Base-by-base conservation (phyloP, 2,888 invertebrate genomes). In the Leptarthrus brevirostris region DNA sequence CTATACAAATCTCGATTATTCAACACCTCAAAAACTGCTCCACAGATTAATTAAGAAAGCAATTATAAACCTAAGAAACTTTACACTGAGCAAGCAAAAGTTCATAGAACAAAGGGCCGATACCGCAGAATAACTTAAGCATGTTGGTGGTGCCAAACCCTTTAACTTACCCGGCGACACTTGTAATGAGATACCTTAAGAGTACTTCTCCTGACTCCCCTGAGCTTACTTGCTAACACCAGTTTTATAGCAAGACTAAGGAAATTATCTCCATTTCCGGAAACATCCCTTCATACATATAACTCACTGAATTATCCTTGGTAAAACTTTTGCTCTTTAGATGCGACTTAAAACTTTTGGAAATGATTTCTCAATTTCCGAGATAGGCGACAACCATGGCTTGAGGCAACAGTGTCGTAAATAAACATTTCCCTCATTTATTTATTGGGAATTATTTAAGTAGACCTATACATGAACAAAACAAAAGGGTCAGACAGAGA, bases 121-220 rank as follows among this genome's bases (percentile, higher is more conserved):
- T 40, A 71, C 71, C 71, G 71, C 71, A 71, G 71, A 54, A 71
- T 71, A 54, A 71, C 54, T 71, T 71, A 54, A 54, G 71, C 34
- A 69, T 44, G 69, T 52, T 69, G 69, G 52, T 52, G 52, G 52
- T 34, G 52, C 69, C 52, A 30, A 69, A 69, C 49, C 52, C 69
- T 52, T 69, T 22, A 52, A 36, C 30, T 69, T 52, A 20, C 20
- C 34, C 52, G 36, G 52, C 69, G 69, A 69, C 69, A 69, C 69
- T 69, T 69, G 69, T 69, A 69, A 69, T 69, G 52, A 52, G 20
- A 69, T 52, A 69, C 69, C 69, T 52, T 30, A 52, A 66, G n/a
- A n/a, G n/a, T n/a, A n/a, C n/a, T n/a, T 47, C 47, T 47, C 5
- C 10, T 47, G 47, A 5, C 47, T 47, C 3, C 14, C 47, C 18